These are phyloP conservation scores for Stomatorhinus walkeri DNA, from an alignment of 2,797 vertebrate species.

Conservation along the genomic window DNA sequence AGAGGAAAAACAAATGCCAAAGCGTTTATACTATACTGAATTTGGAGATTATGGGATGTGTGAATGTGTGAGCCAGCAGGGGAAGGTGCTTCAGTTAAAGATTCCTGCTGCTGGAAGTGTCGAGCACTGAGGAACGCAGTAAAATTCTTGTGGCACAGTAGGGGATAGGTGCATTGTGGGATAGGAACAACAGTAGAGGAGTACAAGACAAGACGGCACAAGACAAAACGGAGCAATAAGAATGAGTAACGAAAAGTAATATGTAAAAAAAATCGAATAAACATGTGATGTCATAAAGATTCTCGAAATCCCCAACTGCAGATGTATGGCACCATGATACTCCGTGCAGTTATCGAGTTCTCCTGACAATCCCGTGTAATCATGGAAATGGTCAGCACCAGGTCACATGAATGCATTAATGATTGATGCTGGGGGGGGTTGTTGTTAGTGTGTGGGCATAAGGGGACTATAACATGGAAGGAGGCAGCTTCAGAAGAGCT, in stretches of 20 bases:
- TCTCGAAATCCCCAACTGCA: slow-evolving; percentile 34
- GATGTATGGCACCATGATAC: slow-evolving; percentile 36
- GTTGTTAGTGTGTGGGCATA: not conserved
- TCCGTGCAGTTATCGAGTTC: too few relatives aligned
- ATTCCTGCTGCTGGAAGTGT: not conserved
- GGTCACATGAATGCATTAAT: slow-evolving; percentile 11
- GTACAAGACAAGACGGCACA: not conserved
- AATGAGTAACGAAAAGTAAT: not conserved
- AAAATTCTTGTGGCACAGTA: not conserved
- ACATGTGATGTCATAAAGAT: not conserved
- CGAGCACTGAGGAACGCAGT: not conserved
- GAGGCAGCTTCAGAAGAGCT: not conserved
- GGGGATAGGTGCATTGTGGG: not conserved
- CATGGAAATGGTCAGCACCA: not conserved
- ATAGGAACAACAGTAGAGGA: not conserved
- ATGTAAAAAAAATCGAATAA: not conserved
- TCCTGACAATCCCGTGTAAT: not conserved
- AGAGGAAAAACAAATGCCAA: not conserved
- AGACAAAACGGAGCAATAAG: not conserved
- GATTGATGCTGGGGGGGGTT: not conserved
- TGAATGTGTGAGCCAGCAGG: not conserved
- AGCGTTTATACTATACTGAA: not conserved
- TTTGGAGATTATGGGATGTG: not conserved
- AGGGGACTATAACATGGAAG: not conserved
- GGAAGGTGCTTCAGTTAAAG: not conserved